A percentile compares a stretch with the other conserved stretches of the same genome.
phyloP scores from a whole-genome alignment of 2,888 invertebrate species.

The Coleophora flavipennella region DNA sequence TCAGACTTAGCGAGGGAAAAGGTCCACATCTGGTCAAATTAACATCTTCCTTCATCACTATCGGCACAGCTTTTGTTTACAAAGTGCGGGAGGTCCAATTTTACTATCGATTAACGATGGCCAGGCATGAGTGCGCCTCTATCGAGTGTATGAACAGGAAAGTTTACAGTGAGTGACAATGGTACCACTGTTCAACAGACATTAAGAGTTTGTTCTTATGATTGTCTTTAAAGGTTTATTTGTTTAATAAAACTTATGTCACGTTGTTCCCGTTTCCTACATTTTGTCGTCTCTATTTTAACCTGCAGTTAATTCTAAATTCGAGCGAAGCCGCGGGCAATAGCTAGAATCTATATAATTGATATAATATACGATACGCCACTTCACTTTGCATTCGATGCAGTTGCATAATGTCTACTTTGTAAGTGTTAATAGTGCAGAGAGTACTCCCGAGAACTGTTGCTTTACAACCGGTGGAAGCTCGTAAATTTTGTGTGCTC shows the following conservation, averaged over 20 bases:
- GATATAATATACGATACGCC: constrained; percentile 1
- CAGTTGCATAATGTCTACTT: constrained; percentile 19
- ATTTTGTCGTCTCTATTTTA: no score
- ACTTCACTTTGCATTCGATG: background rate
- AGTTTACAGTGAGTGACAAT: constrained; percentile 22
- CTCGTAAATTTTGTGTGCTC: constrained; percentile 23
- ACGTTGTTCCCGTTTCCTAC: no score
- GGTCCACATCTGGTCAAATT: no score
- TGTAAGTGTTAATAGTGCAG: constrained; percentile 22
- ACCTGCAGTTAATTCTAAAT: no score
- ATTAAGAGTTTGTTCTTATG: no score
- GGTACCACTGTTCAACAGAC: background rate
- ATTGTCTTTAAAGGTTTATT: no score
- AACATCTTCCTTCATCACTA: no score
- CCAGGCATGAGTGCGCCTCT: constrained; percentile 19
- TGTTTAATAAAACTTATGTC: no score
- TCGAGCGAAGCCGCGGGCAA: no score
- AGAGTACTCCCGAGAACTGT: constrained; percentile 24
- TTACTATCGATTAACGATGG: constrained; percentile 29
- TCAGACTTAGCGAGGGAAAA: no score
- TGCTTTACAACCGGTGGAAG: constrained; percentile 17
- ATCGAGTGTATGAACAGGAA: constrained; percentile 23
- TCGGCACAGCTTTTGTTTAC: no score
- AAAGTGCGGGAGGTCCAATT: constrained; percentile 34
- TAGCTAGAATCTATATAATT: no score